Conservation (phyloP, 2,113 vertebrate species). For the Rhombomys opimus region DNA sequence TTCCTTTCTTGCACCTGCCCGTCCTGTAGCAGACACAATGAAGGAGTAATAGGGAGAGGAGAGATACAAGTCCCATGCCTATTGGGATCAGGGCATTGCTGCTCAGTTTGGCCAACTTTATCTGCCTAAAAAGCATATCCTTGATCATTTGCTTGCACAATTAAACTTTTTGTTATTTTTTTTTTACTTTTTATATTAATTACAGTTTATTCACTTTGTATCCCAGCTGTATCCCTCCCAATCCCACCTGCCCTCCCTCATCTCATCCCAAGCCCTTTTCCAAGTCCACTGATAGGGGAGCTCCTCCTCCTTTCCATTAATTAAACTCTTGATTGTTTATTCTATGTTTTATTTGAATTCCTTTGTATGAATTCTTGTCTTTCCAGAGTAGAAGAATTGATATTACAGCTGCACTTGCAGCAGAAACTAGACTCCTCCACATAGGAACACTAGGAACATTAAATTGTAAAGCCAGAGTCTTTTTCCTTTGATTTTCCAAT, state of each 20-base stretch:
- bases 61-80: neutral
- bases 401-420: too few species aligned
- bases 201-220: too few species aligned
- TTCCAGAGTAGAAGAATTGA: neutral
- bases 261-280: too few species aligned
- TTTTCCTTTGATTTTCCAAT: constrained; percentile 1
- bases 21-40: too few species aligned
- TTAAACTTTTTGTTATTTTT: too few species aligned
- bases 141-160: neutral
- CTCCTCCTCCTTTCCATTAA: too few species aligned
- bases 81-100: neutral
- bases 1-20: neutral
- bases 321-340: neutral
- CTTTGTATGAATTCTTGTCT: neutral
- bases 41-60: neutral
- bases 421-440: neutral
- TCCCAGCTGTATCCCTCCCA: too few species aligned
- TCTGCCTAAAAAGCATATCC: neutral
- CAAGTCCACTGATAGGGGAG: too few species aligned
- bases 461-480: neutral
- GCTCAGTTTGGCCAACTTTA: neutral
- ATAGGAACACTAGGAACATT: neutral
- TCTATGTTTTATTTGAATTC: neutral
- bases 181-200: too few species aligned
- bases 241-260: too few species aligned